Evolutionary conservation across 1,140 invertebrate genomes (phyloP), one percentile per base, ranked within the genome.

Genomic region (Magallana angulata): DNA sequence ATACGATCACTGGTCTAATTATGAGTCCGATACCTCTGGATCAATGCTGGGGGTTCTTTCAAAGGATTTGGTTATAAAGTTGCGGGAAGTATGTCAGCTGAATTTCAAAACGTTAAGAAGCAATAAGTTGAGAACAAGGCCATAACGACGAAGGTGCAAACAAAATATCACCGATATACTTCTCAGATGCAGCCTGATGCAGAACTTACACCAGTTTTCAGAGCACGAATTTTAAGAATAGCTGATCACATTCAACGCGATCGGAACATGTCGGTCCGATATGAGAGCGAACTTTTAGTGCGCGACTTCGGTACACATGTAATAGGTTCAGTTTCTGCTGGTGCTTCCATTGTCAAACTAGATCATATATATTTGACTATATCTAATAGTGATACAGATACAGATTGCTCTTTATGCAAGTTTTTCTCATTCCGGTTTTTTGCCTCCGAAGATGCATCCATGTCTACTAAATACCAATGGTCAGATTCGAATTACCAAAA

Each of bases 231-330:
- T 7, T 76, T 91, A 18, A 86, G 80, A 6, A 92, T 93, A 56
- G 91, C 90, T 8, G 80, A 80, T 57, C 81, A 87, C 30, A 18
- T 92, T 8, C 84, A 91, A 60, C 68, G 85, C 5, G 92, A 93
- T 82, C 82, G 90, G 11, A 92, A 91, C 9, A 84, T 88, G 4
- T 81, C 88, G 64, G 92, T 92, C 1, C 57, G 85, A 16, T 93
- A 92, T 82, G 85, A 90, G 24, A 89, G 87, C 24, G 88, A 93
- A 83, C 83, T 94, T 7, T 57, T 94, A 1, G 89, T 94, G 2
- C 71, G 92, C 81, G 92, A 93, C 81, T 94, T 90, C 86, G 93
- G 93, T 68, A 92, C 91, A 14, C 92, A 24, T 85, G 81, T 90
- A 62, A 59, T 91, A 7, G 90, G 84, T 4, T 87, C 84, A 56